Evolutionary conservation across 2,888 invertebrate genomes (phyloP).

Genomic region (Psococerastis gibbosa): DNA sequence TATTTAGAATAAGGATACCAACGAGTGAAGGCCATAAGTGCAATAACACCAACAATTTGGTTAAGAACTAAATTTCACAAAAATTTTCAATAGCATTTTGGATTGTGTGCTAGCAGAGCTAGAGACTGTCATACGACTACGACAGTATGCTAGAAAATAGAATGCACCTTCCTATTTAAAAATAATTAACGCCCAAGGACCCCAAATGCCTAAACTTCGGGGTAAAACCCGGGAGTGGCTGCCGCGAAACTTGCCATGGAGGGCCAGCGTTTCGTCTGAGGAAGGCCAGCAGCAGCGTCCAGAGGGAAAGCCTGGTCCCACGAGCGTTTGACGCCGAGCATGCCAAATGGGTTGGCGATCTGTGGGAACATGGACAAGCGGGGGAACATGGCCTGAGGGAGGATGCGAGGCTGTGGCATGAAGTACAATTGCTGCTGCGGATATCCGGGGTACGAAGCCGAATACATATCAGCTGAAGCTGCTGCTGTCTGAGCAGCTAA

Average conservation of each 20-base stretch:
- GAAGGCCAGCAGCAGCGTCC: constrained; percentile 18
- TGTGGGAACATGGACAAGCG: not conserved
- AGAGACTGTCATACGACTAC: no score
- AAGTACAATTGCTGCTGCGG: not conserved
- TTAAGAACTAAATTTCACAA: no score
- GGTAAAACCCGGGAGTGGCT: constrained; percentile 5
- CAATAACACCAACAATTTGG: no score
- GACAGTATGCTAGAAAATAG: no score
- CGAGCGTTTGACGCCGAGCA: constrained; percentile 38
- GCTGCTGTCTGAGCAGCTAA: not conserved
- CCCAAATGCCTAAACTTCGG: constrained; percentile 1
- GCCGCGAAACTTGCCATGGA: constrained; percentile 1
- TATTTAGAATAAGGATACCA: no score
- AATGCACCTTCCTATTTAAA: no score
- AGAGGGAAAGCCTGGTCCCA: constrained; percentile 54
- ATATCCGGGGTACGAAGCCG: constrained; percentile 2
- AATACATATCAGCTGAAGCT: not conserved
- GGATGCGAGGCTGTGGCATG: not conserved
- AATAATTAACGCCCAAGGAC: no score
- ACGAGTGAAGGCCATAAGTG: no score
- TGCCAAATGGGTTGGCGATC: constrained; percentile 8
- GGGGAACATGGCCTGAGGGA: constrained; percentile 4
- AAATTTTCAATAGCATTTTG: no score
- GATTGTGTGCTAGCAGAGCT: no score
- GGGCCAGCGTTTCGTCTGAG: constrained; percentile 1